These are phyloP conservation scores for Paelopatides confundens DNA, from an alignment of 53 echinoderm and acorn worm species.

Conservation along the genomic window DNA sequence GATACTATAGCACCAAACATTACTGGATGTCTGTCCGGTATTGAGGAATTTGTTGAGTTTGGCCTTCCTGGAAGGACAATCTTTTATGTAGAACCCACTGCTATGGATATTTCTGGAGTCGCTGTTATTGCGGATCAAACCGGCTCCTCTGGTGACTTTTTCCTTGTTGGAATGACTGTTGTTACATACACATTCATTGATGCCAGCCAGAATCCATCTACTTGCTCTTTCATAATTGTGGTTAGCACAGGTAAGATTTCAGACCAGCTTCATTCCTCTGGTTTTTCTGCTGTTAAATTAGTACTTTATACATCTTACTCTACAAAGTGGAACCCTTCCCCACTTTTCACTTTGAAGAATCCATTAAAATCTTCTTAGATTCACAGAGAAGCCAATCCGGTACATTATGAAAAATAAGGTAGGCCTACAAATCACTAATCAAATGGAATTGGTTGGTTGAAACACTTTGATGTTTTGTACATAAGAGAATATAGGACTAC, in stretches of 20 bases:
- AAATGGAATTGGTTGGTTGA: too few species aligned
- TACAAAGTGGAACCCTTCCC: too few species aligned
- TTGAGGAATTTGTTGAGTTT: neutral
- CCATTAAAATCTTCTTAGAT: too few species aligned
- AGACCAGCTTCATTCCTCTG: too few species aligned
- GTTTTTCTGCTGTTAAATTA: too few species aligned
- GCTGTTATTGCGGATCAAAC: slow-evolving; percentile 13
- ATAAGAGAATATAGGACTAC: too few species aligned
- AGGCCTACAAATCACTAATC: too few species aligned
- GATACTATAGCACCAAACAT: slow-evolving; percentile 16
- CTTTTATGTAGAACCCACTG: slow-evolving; percentile 62
- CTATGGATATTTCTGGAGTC: slow-evolving; percentile 59
- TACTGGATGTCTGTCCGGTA: neutral
- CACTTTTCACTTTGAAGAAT: too few species aligned
- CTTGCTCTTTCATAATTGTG: slow-evolving; percentile 57
- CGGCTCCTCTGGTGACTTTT: slow-evolving; percentile 41
- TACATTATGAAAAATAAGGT: too few species aligned
- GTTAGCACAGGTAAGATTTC: slow-evolving; percentile 53
- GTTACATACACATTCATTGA: slow-evolving; percentile 75
- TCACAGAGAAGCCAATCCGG: too few species aligned
- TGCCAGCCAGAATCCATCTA: slow-evolving; percentile 47
- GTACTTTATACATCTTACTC: too few species aligned
- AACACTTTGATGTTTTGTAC: too few species aligned
- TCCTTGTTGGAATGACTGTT: slow-evolving; percentile 46
- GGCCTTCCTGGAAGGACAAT: slow-evolving; percentile 3